phyloP scores from a whole-genome alignment of 2,113 vertebrate genomes.

The Geococcyx californianus region DNA sequence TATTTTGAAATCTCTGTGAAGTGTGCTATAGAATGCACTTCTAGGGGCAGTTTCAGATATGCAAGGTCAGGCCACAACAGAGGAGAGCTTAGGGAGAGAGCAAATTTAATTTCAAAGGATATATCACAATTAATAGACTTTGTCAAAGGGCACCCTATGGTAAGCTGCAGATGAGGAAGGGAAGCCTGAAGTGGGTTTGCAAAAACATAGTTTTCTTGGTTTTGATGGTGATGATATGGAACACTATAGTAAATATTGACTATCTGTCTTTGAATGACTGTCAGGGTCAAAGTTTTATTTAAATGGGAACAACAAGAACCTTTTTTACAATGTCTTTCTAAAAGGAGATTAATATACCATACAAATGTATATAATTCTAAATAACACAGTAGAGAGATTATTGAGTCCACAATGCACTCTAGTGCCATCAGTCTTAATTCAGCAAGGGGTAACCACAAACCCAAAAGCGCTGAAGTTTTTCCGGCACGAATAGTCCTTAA shows the following conservation, averaged over 20 bases:
- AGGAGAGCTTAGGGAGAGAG: not conserved
- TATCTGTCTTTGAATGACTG: slow-evolving; percentile 45
- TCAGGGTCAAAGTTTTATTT: slow-evolving; percentile 40
- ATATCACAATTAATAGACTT: not conserved
- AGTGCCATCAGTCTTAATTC: not conserved
- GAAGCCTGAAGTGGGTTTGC: not conserved
- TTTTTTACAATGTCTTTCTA: slow-evolving; percentile 14
- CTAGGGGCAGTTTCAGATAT: not conserved
- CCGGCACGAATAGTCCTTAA: not conserved
- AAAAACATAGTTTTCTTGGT: not conserved
- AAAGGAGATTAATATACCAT: not conserved
- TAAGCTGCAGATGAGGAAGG: not conserved
- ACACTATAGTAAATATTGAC: slow-evolving; percentile 35
- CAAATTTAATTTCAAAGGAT: not conserved
- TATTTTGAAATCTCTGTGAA: not conserved
- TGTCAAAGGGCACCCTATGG: not conserved
- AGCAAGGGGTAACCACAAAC: not conserved
- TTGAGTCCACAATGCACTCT: not conserved
- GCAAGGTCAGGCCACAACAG: not conserved
- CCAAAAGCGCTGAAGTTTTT: not conserved
- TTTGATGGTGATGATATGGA: slow-evolving; percentile 42
- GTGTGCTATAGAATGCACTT: not conserved
- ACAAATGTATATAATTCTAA: not conserved
- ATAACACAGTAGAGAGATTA: not conserved
- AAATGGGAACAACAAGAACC: slow-evolving; percentile 15